Percentiles rank a stretch among this genome's conserved stretches.
phyloP scores from a whole-genome alignment of 2,797 vertebrate genomes.

The Paramormyrops hopkinsi region DNA sequence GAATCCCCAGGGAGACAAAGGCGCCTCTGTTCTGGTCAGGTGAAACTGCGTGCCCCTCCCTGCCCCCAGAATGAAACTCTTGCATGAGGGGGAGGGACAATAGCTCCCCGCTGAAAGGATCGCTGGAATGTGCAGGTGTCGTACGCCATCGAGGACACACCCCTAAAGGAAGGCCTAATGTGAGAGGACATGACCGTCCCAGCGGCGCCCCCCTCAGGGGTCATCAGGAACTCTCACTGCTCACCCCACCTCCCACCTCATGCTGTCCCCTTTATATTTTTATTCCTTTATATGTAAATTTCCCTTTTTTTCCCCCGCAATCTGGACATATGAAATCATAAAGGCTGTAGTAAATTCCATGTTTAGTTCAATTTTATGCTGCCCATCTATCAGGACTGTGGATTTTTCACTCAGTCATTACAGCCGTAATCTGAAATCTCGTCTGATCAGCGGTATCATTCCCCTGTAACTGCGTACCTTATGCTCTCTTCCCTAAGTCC shows the following conservation, averaged over 20 bases:
- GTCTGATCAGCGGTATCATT: background rate
- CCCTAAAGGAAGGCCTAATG: background rate
- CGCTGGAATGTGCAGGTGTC: background rate
- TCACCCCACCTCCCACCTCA: background rate
- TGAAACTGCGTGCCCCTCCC: background rate
- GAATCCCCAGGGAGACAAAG: background rate
- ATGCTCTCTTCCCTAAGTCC: background rate
- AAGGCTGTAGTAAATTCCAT: background rate
- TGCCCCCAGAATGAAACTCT: background rate
- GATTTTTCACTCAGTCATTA: background rate
- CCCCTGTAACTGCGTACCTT: background rate
- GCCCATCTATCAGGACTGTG: background rate
- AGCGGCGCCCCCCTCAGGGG: no score
- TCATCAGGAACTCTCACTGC: background rate
- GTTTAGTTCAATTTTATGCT: background rate
- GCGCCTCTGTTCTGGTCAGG: background rate
- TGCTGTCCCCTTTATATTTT: background rate
- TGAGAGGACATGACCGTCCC: background rate
- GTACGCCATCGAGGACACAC: background rate
- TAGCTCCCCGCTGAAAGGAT: background rate
- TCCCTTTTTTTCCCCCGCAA: background rate
- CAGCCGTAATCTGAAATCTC: background rate
- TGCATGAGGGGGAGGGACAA: background rate
- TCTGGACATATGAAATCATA: background rate
- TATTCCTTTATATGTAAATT: background rate